Evolutionary conservation across 2,888 invertebrate genomes (phyloP), one percentile per base, ranked within the genome.

Genomic region (Cantharis nigra): DNA sequence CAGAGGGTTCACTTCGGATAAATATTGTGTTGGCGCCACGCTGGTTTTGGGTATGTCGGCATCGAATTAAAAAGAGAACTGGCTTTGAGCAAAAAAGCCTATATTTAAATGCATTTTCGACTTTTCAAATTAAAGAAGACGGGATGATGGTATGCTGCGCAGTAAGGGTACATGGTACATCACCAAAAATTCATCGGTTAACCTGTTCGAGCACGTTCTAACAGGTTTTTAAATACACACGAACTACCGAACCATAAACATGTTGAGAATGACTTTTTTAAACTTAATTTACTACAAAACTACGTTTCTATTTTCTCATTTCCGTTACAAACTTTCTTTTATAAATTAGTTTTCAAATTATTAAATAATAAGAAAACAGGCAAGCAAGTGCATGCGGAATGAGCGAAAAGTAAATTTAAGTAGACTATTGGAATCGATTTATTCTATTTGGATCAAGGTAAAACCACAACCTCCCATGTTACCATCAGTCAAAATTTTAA

Each of bases 1-100:
- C 78, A 78, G 72, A 71, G 33, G 70, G 70, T 74, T 74, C 75
- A 74, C 78, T 75, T 69, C 64, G 65, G 78, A 74, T 69, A 64
- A 71, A 74, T 72, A 75, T 71, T 72, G 74, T 77, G 69, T 63
- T 77, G 78, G 78, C 78, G 78, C 78, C 78, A 75, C 70, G 78
- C 75, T 75, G 78, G n/a, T 74, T 63, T 67, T 72, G 77, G 70
- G 65, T 67, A 20, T 67, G 65, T 67, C 65, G 65, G 65, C 65
- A 23, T 67, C 20, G 26, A 3, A 23, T 23, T 26, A 23, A 13
- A 67, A 67, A 67, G 26, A 26, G 26, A 67, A 67, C 65, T 67
- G n/a, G 65, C 65, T 67, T 67, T 67, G 65, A 67, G 65, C 65
- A 67, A 26, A 67, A 67, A 67, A 67, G 13, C 65, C 65, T 67